phyloP scores from a whole-genome alignment of 2,797 vertebrate genomes.

The Peromyscus eremicus region DNA sequence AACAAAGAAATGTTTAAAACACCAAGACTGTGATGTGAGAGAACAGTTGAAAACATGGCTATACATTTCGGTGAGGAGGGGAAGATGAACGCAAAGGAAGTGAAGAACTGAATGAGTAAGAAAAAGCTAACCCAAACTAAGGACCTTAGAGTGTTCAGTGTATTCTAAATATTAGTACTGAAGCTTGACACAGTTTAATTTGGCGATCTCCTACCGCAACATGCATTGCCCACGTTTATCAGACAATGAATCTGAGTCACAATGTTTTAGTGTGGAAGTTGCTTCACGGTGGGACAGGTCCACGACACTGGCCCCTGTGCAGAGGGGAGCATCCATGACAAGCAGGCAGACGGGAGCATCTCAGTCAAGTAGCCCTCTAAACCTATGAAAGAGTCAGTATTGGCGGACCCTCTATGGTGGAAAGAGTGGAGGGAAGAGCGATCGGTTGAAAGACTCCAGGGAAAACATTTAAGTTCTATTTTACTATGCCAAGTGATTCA shows the following conservation, averaged over 20 bases:
- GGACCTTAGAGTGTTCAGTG: neutral
- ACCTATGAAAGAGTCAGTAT: neutral
- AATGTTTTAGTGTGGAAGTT: neutral
- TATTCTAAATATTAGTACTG: conserved; percentile 4
- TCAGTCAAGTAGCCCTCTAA: neutral
- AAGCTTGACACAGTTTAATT: conserved; percentile 9
- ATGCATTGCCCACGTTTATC: neutral
- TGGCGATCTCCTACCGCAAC: neutral
- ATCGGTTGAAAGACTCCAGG: neutral
- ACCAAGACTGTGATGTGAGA: neutral
- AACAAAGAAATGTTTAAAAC: conserved; percentile 44
- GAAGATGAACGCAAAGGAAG: neutral
- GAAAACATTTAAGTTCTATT: neutral
- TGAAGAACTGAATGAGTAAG: neutral
- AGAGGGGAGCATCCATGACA: neutral
- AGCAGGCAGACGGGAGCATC: neutral
- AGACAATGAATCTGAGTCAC: neutral
- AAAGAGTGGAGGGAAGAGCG: neutral
- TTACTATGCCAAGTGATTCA: neutral
- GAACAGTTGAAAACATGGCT: neutral
- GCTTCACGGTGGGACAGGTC: neutral
- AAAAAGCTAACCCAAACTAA: neutral
- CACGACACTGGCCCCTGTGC: neutral
- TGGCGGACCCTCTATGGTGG: neutral
- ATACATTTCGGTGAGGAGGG: neutral